Evolutionary conservation across 2,797 vertebrate species (phyloP), one percentile per base, ranked within the genome.

Genomic region (Leptoclinus maculatus): DNA sequence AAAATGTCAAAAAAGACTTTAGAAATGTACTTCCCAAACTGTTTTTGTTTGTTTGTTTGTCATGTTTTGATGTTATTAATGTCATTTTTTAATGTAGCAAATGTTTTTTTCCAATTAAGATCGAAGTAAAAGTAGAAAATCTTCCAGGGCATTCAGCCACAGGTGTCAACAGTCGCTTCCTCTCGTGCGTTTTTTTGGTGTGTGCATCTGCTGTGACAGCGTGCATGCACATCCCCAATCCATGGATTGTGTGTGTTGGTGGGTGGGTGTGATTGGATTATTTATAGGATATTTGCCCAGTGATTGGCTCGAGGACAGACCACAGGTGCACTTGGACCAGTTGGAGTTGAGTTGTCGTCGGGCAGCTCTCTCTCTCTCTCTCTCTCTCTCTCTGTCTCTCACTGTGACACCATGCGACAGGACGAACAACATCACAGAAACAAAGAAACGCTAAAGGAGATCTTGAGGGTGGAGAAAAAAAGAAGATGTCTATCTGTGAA

Each of bases 251-350:
- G 54, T 71, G 69, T 76, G 29, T 65, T 41, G 39, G 56, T 53
- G 60, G 67, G 62, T 76, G 63, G 62, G 86, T 81, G 76, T 86
- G 88, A 85, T 87, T 87, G 89, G 78, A 87, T 92, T 95, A 94
- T 95, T 95, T 94, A 94, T 95, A 94, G 92, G 88, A 89, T 83
- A 78, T 92, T 91, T 94, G 92, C 89, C 87, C 92, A 87, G 94
- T 92, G 93, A 94, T 94, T 93, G 93, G 91, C 90, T 91, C 58
- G 79, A 87, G 82, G 86, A 92, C 83, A 90, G 88, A 91, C 80
- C 88, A 92, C 91, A 93, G 91, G 89, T 93, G 88, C 83, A 82
- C 78, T 86, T 74, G 75, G 87, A 88, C 66, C 82, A 85, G 87
- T 84, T 89, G 79, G 73, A 81, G 76, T 75, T 88, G 78, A 89